Percentiles rank a stretch among this genome's conserved stretches.
Evolutionary conservation across 2,888 invertebrate species (phyloP).

Genomic region (Timandra comae): DNA sequence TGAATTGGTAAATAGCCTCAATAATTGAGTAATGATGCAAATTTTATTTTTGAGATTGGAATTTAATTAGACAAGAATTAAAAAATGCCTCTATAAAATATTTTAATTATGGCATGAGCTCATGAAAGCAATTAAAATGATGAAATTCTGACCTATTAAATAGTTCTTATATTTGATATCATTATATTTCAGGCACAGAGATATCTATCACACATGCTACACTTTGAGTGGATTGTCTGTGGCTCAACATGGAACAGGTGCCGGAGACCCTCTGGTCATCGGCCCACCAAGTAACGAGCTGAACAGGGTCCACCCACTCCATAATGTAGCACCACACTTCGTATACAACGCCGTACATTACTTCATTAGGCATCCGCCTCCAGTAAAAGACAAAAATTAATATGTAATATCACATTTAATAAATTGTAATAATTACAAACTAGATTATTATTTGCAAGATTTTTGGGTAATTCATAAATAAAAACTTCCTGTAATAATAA

Average conservation of each 20-base stretch:
- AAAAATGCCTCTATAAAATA: too few relatives aligned
- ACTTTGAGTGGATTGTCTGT: conserved; percentile 95
- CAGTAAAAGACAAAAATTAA: conserved; percentile 61
- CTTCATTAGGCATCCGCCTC: conserved; percentile 64
- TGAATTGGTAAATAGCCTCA: too few relatives aligned
- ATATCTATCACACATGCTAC: conserved; percentile 98
- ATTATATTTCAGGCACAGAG: conserved; percentile 81
- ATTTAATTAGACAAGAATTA: too few relatives aligned
- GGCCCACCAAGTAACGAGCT: conserved; percentile 83
- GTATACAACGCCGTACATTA: conserved; percentile 71
- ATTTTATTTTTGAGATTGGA: too few relatives aligned
- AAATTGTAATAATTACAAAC: conserved; percentile 2
- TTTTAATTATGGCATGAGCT: too few relatives aligned
- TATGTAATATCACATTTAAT: conserved; percentile 8
- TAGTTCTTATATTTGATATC: conserved; percentile 6
- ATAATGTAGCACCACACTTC: conserved; percentile 85
- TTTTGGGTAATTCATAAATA: too few relatives aligned
- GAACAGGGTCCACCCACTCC: conserved; percentile 86
- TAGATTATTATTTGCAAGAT: too few relatives aligned
- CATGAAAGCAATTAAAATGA: too few relatives aligned
- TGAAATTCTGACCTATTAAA: too few relatives aligned
- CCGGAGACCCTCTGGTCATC: conserved; percentile 73
- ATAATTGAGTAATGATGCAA: too few relatives aligned
- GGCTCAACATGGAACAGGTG: conserved; percentile 84
- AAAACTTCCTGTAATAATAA: conserved; percentile 1